Conservation (phyloP, 2,888 invertebrate species). For the Geotrupes spiniger region DNA sequence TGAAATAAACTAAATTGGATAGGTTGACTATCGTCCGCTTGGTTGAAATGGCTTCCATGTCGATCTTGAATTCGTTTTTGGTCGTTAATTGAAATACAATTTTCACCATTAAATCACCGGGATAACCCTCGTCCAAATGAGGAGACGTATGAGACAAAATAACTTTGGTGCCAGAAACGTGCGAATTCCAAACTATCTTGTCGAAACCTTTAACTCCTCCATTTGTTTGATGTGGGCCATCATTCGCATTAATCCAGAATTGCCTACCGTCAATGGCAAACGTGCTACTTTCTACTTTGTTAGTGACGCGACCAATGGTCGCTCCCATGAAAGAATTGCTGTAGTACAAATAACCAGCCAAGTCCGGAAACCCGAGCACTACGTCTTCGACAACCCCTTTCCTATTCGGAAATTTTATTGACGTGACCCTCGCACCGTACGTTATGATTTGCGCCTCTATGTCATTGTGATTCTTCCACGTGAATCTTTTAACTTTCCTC, state of each 20-base stretch:
- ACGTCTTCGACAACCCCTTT: conserved; percentile 73
- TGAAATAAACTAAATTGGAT: conserved; percentile 85
- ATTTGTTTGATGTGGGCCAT: conserved; percentile 66
- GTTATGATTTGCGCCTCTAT: conserved; percentile 69
- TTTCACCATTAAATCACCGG: conserved; percentile 72
- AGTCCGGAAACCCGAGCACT: conserved; percentile 77
- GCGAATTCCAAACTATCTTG: conserved; percentile 68
- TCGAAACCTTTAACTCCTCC: conserved; percentile 81
- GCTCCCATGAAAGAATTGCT: conserved; percentile 75
- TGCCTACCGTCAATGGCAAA: conserved; percentile 65
- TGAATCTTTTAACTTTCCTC: conserved; percentile 59
- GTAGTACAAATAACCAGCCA: conserved; percentile 59
- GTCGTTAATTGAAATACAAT: conserved; percentile 70
- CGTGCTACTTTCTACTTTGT: conserved; percentile 67
- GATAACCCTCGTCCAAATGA: conserved; percentile 82
- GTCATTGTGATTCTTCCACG: conserved; percentile 64
- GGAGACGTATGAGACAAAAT: conserved; percentile 71
- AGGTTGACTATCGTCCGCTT: conserved; percentile 81
- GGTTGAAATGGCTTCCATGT: conserved; percentile 72
- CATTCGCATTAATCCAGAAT: conserved; percentile 69
- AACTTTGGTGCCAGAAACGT: conserved; percentile 60
- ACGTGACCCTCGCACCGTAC: conserved; percentile 83
- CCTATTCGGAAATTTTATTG: conserved; percentile 74
- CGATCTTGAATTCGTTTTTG: conserved; percentile 70
- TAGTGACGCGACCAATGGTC: conserved; percentile 80